Evolutionary conservation across 2,888 invertebrate species (phyloP), one percentile per base, ranked within the genome.

Genomic region (Pammene fasciana): DNA sequence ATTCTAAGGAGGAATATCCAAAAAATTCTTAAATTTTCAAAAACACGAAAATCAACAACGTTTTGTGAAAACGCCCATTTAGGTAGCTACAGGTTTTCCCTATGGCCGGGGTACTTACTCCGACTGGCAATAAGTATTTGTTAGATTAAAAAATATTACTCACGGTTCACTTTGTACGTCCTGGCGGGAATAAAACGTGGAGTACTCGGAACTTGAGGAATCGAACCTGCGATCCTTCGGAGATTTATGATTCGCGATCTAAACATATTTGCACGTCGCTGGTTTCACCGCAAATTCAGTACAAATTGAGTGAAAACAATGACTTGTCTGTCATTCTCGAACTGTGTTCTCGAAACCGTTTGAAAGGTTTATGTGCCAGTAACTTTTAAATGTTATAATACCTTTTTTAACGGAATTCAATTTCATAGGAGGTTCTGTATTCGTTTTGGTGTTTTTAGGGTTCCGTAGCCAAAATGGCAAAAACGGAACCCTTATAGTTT

Each of bases 201-300:
- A 1, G 8, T 34, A 10, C 16, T 26, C 26, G 26, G 34, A n/a
- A 16, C 14, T 9, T 48, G 55, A 11, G 46, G 48, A 38, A 68
- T 13, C 55, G 14, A 3, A 46, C 36, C 36, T 41, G 60, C 46
- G 6, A 43, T 3, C 13, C 50, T 71, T 45, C 61, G 60, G 10
- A 71, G 18, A 4, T 41, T 45, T 10, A 68, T 55, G 10, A 71
- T 55, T 43, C 14, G 65, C 41, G 56, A 34, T n/a, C 65, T 60
- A 61, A 71, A 61, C 50, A 59, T 67, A 6, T 45, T n/a, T 18
- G 14, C 11, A 26, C 50, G 18, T 60, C 46, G 9, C 46, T 38
- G 11, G 52, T 5, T 34, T 0, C 16, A 9, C 16, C 3, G 5
- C 48, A 8, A 8, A 4, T 36, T 16, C 0, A 14, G 4, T 36